These are phyloP conservation scores for Gryon sp. DNA, from an alignment of 1,140 invertebrate species.

Conservation along the genomic window DNA sequence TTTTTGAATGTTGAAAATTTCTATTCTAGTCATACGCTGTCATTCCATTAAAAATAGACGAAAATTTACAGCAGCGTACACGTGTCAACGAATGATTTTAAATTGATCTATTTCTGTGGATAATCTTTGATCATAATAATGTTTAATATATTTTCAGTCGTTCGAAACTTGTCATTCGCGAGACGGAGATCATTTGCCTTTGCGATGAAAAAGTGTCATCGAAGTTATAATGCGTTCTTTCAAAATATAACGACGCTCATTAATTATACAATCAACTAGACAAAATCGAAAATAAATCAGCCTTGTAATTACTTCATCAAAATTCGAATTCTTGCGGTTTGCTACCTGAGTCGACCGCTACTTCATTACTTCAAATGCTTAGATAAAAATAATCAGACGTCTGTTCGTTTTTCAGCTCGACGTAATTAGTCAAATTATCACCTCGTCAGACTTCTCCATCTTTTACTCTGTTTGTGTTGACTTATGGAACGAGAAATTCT, in stretches of 20 bases:
- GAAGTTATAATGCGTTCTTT: neutral
- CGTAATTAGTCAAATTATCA: conserved; percentile 60
- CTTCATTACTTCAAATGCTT: conserved; percentile 15
- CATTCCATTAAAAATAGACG: conserved; percentile 47
- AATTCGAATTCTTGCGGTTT: conserved; percentile 35
- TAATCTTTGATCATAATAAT: conserved; percentile 15
- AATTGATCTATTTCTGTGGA: conserved; percentile 29
- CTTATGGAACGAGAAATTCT: neutral
- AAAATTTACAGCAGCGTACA: conserved; percentile 35
- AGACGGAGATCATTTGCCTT: too few relatives aligned
- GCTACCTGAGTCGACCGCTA: conserved; percentile 22
- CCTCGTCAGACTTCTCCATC: conserved; percentile 13
- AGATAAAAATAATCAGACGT: conserved; percentile 50
- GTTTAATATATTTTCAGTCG: conserved; percentile 13
- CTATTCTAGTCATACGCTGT: conserved; percentile 52
- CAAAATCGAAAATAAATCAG: conserved; percentile 31
- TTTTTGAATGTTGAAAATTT: conserved; percentile 49
- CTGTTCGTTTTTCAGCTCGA: conserved; percentile 4
- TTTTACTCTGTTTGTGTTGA: conserved; percentile 10
- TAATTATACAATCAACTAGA: conserved; percentile 5
- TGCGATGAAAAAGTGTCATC: too few relatives aligned
- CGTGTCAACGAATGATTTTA: conserved; percentile 41
- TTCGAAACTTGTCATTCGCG: neutral
- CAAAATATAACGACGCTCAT: neutral
- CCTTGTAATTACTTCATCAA: conserved; percentile 35